These are phyloP conservation scores for Terebella lapidaria DNA, from an alignment of 2,888 invertebrate genomes.

Conservation along the genomic window DNA sequence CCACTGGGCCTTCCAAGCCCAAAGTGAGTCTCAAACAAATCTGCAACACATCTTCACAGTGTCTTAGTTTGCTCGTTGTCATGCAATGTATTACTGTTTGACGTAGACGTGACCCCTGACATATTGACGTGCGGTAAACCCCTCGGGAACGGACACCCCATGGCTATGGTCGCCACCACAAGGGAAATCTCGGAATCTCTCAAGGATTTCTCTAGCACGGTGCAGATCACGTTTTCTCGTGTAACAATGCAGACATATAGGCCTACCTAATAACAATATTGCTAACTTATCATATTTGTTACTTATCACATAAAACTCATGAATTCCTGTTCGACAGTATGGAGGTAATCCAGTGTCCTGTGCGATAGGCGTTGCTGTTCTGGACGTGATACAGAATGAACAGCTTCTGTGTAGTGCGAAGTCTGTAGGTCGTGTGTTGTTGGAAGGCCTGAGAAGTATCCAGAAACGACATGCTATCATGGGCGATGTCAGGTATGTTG, in stretches of 20 bases:
- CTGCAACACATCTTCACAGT: too few relatives aligned
- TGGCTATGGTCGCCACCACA: conserved; percentile 91
- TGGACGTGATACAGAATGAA: conserved; percentile 87
- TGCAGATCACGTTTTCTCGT: too few relatives aligned
- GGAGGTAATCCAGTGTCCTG: conserved; percentile 99
- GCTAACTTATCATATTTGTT: too few relatives aligned
- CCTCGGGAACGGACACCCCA: conserved; percentile 88
- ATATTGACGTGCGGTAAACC: conserved; percentile 95
- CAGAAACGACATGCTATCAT: conserved; percentile 71
- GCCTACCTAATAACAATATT: too few relatives aligned
- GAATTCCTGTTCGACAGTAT: conserved; percentile 61
- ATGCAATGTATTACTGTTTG: too few relatives aligned
- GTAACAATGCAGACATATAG: too few relatives aligned
- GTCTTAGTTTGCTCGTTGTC: too few relatives aligned
- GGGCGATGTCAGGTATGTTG: conserved; percentile 60
- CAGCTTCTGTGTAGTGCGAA: conserved; percentile 76
- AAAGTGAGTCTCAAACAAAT: too few relatives aligned
- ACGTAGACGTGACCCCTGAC: conserved; percentile 80
- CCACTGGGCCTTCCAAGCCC: conserved; percentile 93
- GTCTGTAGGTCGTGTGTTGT: conserved; percentile 74
- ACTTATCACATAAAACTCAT: too few relatives aligned
- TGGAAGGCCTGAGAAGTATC: conserved; percentile 63
- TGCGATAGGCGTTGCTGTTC: conserved; percentile 89
- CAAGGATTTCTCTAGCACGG: conserved; percentile 95
- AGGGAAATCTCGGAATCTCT: conserved; percentile 80